These are phyloP conservation scores for Synergus laeviventris DNA, from an alignment of 2,888 invertebrate species.

Conservation along the genomic window DNA sequence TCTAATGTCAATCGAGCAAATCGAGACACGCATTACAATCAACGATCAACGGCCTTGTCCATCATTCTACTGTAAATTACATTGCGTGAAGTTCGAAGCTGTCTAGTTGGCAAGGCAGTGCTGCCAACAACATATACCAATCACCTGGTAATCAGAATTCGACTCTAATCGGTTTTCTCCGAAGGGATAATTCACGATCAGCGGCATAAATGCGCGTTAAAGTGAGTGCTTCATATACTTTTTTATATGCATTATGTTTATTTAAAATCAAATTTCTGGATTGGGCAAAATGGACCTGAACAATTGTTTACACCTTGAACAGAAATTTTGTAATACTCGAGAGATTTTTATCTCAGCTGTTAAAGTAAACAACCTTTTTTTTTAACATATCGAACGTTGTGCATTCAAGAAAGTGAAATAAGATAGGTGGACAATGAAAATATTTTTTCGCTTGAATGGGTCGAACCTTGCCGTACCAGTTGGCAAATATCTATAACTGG, in stretches of 20 bases:
- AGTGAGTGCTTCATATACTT: slow-evolving; percentile 35
- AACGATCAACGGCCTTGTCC: slow-evolving; percentile 28
- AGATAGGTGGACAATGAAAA: not conserved
- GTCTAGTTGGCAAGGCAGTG: slow-evolving; percentile 19
- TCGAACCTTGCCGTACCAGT: not conserved
- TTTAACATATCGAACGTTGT: not conserved
- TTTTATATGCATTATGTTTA: not conserved
- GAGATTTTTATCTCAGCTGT: too few relatives aligned
- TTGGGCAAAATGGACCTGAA: not conserved
- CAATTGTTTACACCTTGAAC: too few relatives aligned
- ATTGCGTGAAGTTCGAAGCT: slow-evolving; percentile 30
- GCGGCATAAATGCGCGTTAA: slow-evolving; percentile 45
- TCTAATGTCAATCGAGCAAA: slow-evolving; percentile 26
- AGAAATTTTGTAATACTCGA: too few relatives aligned
- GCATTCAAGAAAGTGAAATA: not conserved
- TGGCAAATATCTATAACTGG: not conserved
- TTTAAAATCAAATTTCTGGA: not conserved
- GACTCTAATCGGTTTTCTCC: slow-evolving; percentile 1
- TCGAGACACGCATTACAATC: slow-evolving; percentile 37
- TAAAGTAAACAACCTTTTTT: not conserved
- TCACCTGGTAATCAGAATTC: slow-evolving; percentile 26
- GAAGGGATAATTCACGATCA: slow-evolving; percentile 25
- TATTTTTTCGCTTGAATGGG: not conserved
- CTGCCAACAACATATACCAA: not conserved
- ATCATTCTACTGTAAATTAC: slow-evolving; percentile 18